A percentile compares a stretch with the other conserved stretches of the same genome.
phyloP scores from a whole-genome alignment of 1,140 invertebrate genomes.

The Eufriesea mexicana region DNA sequence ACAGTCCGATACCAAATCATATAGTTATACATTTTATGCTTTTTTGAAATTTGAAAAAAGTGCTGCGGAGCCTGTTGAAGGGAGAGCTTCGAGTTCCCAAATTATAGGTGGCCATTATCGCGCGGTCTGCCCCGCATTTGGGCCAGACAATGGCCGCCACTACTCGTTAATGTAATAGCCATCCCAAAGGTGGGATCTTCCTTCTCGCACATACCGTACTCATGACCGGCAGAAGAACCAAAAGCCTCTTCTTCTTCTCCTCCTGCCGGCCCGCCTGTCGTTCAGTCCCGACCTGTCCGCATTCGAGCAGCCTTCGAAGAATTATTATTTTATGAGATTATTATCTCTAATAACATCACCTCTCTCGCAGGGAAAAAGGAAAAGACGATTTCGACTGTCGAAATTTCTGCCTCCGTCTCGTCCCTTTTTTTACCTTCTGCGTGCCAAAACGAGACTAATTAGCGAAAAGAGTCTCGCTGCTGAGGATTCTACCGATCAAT shows the following conservation, averaged over 20 bases:
- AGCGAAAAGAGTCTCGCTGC: not conserved
- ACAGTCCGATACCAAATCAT: not conserved
- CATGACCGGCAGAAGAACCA: constrained; percentile 64
- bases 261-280: constrained; percentile 53
- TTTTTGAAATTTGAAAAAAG: not conserved
- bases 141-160: constrained; percentile 77
- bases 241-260: constrained; percentile 62
- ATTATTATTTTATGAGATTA: constrained; percentile 81
- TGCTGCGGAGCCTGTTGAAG: constrained; percentile 19
- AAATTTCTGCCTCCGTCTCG: constrained; percentile 45
- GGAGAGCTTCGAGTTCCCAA: constrained; percentile 61
- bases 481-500: no score
- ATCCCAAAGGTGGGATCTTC: constrained; percentile 76
- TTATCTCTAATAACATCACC: constrained; percentile 81
- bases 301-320: constrained; percentile 61
- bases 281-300: constrained; percentile 61
- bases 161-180: constrained; percentile 81
- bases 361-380: constrained; percentile 24
- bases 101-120: constrained; percentile 78
- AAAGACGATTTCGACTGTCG: constrained; percentile 43
- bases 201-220: constrained; percentile 54
- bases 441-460: not conserved
- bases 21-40: not conserved
- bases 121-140: constrained; percentile 71
- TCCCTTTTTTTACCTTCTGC: not conserved